A percentile compares a stretch with the other conserved stretches of the same genome.
These are phyloP conservation scores for Geotrupes spiniger DNA, from an alignment of 2,888 invertebrate genomes.

Conservation along the genomic window DNA sequence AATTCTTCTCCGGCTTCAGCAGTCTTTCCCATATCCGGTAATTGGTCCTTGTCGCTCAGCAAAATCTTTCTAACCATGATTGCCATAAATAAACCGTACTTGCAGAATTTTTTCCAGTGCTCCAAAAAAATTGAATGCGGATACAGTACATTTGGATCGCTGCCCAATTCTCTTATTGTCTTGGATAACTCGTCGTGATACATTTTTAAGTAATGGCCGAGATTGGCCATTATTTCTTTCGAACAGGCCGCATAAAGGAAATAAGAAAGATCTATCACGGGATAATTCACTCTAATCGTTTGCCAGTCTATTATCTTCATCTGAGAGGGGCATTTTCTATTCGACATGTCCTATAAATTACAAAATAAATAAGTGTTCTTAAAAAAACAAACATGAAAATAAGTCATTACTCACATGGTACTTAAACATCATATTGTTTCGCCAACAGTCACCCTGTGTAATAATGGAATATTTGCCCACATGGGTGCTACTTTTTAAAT, in stretches of 20 bases:
- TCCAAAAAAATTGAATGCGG: too few relatives aligned
- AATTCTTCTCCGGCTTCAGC: slow-evolving; percentile 15
- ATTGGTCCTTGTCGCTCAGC: slow-evolving; percentile 25
- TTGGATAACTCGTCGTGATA: too few relatives aligned
- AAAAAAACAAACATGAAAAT: too few relatives aligned
- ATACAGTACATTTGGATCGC: too few relatives aligned
- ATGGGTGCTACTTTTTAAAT: too few relatives aligned
- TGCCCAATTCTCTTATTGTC: too few relatives aligned
- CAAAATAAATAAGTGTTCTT: too few relatives aligned
- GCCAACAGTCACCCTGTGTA: slow-evolving; percentile 28
- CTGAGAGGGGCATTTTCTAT: slow-evolving; percentile 20
- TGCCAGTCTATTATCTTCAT: too few relatives aligned
- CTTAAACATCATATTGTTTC: slow-evolving; percentile 26
- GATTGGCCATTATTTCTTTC: too few relatives aligned
- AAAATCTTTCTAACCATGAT: slow-evolving; percentile 25
- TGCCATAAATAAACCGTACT: slow-evolving; percentile 25
- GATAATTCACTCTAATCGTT: slow-evolving; percentile 23
- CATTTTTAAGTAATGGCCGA: too few relatives aligned
- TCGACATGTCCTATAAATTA: too few relatives aligned
- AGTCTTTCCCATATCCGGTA: slow-evolving; percentile 20
- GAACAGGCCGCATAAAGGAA: slow-evolving; percentile 37
- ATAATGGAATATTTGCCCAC: slow-evolving; percentile 20
- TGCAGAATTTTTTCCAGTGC: slow-evolving; percentile 28
- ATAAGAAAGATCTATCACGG: slow-evolving; percentile 39
- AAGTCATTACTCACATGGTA: slow-evolving; percentile 19